Percentiles rank a stretch among this genome's conserved stretches.
These are phyloP conservation scores for Phoxinus phoxinus DNA, from an alignment of 2,113 vertebrate species.

Conservation along the genomic window DNA sequence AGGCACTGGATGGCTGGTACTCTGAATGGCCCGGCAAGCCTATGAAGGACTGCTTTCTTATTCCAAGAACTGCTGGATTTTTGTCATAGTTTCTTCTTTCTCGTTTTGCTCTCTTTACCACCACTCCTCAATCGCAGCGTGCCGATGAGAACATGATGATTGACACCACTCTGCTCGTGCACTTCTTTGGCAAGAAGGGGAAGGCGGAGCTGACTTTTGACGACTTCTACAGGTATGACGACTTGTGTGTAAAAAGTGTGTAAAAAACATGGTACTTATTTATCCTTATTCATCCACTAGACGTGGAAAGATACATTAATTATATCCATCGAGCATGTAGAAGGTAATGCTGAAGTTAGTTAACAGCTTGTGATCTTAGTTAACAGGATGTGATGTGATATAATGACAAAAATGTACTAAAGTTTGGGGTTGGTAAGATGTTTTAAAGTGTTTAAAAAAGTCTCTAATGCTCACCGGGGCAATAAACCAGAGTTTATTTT, in stretches of 20 bases:
- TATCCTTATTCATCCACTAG: neutral
- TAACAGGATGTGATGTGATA: neutral
- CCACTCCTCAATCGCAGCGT: constrained; percentile 76
- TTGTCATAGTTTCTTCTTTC: constrained; percentile 47
- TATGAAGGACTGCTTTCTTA: constrained; percentile 21
- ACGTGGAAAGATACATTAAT: neutral
- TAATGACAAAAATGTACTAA: neutral
- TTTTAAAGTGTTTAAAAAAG: neutral
- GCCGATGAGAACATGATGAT: constrained; percentile 87
- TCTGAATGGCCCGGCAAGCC: constrained; percentile 54
- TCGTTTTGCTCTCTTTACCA: constrained; percentile 10
- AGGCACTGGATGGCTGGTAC: constrained; percentile 58
- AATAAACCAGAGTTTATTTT: neutral
- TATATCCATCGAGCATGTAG: neutral
- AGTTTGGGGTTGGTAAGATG: neutral
- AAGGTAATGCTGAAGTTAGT: neutral
- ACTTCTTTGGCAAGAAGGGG: constrained; percentile 98
- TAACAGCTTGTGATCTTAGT: neutral
- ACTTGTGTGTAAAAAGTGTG: neutral
- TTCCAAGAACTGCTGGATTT: constrained; percentile 33
- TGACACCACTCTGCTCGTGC: constrained; percentile 93
- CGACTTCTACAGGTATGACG: constrained; percentile 93
- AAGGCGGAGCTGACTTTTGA: constrained; percentile 97
- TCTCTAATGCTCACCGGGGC: neutral
- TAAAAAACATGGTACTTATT: neutral